Base-by-base conservation (phyloP, 2,113 vertebrate genomes). In the Loxodonta africana region DNA sequence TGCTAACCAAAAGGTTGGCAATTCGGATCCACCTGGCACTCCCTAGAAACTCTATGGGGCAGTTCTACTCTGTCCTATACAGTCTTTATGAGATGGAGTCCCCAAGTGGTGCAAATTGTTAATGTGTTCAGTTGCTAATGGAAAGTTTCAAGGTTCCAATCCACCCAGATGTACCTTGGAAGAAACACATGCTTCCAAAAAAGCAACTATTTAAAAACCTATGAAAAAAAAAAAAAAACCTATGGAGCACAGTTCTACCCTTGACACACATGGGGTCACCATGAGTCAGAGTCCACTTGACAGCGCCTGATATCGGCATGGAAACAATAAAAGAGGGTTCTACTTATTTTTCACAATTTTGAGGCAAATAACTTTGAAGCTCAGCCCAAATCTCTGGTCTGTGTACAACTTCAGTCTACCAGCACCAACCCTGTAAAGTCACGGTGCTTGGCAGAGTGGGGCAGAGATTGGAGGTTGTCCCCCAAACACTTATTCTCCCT, bases 341-440 rank as follows among this genome's bases (percentile, higher is more conserved):
- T 21, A 25, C 7, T 89, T 85, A 51, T 37, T 96, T 91, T 95
- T 91, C 73, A 85, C 30, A 63, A 20, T 62, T 91, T 67, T 26
- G 63, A 33, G 21, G 51, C 85, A 84, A 92, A n/a, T 37, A 30
- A 80, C 25, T 33, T 11, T 41, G 12, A 76, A 0, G 1, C 76
- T 83, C 67, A 83, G n/a, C 25, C 69, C 28, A 87, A 95, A 83
- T 23, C 14, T 93, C 78, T 21, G 21, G 20, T 41, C 67, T 67
- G 2, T 44, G 1, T 23, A 23, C 23, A 65, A 0, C 11, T 6
- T 25, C 30, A 21, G n/a, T 77, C 25, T 53, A 74, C 15, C 11
- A 17, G 9, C 62, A 74, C 20, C 11, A 18, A 12, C 6, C 28
- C 6, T n/a, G 2, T 25, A 91, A 21, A 82, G 20, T 21, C 30